phyloP scores from a whole-genome alignment of 2,797 vertebrate species.

The Cirrhinus molitorella region DNA sequence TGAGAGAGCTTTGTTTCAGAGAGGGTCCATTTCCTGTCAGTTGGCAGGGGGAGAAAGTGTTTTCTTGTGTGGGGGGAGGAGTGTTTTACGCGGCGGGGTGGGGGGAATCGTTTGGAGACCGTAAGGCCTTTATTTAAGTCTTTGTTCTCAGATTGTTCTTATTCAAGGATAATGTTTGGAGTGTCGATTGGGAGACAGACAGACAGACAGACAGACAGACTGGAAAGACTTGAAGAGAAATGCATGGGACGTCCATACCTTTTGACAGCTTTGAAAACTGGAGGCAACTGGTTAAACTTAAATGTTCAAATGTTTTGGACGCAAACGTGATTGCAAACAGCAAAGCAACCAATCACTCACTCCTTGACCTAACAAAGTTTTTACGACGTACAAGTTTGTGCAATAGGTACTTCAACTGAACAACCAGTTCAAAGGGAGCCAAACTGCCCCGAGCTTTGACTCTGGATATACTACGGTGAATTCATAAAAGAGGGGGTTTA shows the following conservation, averaged over 20 bases:
- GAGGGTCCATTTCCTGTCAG: constrained; percentile 85
- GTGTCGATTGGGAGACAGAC: constrained; percentile 67
- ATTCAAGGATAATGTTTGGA: constrained; percentile 77
- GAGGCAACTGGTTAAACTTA: constrained; percentile 21
- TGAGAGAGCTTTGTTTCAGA: constrained; percentile 81
- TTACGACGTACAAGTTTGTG: constrained; percentile 44
- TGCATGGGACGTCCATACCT: constrained; percentile 8
- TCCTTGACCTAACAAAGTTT: constrained; percentile 33
- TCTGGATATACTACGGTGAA: constrained; percentile 54
- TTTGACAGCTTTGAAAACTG: constrained; percentile 40
- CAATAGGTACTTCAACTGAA: constrained; percentile 55
- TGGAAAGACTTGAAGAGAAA: constrained; percentile 62
- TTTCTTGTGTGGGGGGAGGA: constrained; percentile 81
- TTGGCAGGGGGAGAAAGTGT: constrained; percentile 80
- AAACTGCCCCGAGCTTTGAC: constrained; percentile 52
- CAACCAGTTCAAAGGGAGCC: constrained; percentile 52
- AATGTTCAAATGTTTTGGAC: constrained; percentile 10
- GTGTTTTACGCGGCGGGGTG: constrained; percentile 77
- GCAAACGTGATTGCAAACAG: not conserved
- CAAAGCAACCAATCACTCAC: not conserved
- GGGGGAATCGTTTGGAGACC: constrained; percentile 83
- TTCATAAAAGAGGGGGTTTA: constrained; percentile 55
- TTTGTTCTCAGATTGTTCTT: constrained; percentile 85
- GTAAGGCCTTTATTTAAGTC: constrained; percentile 81
- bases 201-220: too few species aligned